These are phyloP conservation scores for Mactra quadrangularis DNA, from an alignment of 1,140 invertebrate species.

Conservation along the genomic window DNA sequence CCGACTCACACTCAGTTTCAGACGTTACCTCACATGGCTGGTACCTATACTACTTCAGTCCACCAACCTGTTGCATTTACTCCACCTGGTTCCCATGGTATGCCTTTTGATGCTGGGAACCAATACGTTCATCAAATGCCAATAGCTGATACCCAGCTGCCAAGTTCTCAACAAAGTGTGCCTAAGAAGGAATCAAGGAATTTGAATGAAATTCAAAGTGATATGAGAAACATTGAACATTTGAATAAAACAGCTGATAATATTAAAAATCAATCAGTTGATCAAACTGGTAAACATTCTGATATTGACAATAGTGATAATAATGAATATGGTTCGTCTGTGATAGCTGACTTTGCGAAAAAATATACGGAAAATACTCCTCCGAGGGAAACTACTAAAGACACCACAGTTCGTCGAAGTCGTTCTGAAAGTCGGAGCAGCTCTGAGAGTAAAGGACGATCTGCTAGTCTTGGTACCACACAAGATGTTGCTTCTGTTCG, in stretches of 20 bases:
- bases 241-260: background rate
- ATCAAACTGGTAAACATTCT: background rate
- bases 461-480: background rate
- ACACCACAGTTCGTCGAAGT: background rate
- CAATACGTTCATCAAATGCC: background rate
- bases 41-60: conserved; percentile 35
- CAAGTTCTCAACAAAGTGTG: conserved; percentile 12
- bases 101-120: conserved; percentile 20
- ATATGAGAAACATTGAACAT: background rate
- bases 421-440: background rate
- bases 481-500: conserved; percentile 32
- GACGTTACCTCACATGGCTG: conserved; percentile 22
- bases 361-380: background rate
- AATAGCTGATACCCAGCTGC: conserved; percentile 7
- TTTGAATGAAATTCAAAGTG: conserved; percentile 14
- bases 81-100: conserved; percentile 18
- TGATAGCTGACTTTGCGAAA: conserved; percentile 43
- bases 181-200: conserved; percentile 1
- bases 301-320: conserved; percentile 4
- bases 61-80: conserved; percentile 15
- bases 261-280: background rate
- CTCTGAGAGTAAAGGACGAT: background rate
- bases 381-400: background rate
- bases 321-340: conserved; percentile 29
- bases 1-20: conserved; percentile 47